phyloP scores from a whole-genome alignment of 2,888 invertebrate species.

The Apotomis turbidana region DNA sequence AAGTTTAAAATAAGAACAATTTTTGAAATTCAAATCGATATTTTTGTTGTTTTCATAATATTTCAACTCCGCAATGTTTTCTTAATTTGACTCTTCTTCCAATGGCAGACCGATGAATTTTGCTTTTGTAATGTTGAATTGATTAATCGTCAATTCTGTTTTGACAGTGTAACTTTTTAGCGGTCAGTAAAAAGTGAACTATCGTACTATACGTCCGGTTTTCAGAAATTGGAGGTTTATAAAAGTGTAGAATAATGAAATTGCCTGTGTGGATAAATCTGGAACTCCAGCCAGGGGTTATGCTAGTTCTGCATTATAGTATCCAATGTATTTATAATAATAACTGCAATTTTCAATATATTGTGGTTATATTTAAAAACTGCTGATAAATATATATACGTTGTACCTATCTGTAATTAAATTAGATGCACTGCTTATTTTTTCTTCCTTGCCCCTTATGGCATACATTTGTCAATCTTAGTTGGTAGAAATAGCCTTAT shows the following conservation, averaged over 20 bases:
- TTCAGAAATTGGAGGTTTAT: conserved; percentile 28
- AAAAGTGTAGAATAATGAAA: conserved; percentile 20
- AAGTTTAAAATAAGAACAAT: conserved; percentile 46
- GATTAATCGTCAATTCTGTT: conserved; percentile 38
- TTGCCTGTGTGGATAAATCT: conserved; percentile 17
- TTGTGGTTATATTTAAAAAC: too few species aligned
- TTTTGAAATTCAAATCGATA: conserved; percentile 56
- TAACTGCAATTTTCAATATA: too few species aligned
- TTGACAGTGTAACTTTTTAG: conserved; percentile 39
- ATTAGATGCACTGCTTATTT: too few species aligned
- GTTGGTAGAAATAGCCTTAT: too few species aligned
- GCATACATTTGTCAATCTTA: too few species aligned
- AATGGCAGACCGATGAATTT: conserved; percentile 9
- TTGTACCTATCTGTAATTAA: too few species aligned
- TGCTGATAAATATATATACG: too few species aligned
- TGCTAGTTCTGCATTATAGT: too few species aligned
- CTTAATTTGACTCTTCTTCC: conserved; percentile 24
- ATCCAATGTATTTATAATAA: too few species aligned
- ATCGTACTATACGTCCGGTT: conserved; percentile 31
- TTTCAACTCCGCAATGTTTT: conserved; percentile 5
- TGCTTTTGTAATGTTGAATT: conserved; percentile 19
- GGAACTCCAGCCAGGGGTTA: not conserved
- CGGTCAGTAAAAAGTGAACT: conserved; percentile 31
- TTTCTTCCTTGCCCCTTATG: too few species aligned
- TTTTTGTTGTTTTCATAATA: conserved; percentile 35